Evolutionary conservation across 2,888 invertebrate species (phyloP).

Genomic region (Nemotelus pantherinus): DNA sequence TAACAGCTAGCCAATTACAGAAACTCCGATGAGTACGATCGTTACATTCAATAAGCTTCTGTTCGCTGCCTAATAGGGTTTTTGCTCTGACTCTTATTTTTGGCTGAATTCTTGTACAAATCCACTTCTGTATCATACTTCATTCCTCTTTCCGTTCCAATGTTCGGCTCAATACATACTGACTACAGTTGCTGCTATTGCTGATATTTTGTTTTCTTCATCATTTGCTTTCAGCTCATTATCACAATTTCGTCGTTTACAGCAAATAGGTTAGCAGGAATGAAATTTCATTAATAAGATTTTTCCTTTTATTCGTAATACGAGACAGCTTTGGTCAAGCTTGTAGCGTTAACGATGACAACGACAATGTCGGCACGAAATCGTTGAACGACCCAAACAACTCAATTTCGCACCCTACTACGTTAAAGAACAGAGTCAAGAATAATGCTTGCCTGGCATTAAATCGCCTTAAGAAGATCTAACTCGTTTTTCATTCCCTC

Average conservation of each 20-base stretch:
- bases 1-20: conserved; percentile 20
- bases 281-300: conserved; percentile 41
- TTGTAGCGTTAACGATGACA: neutral
- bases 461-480: neutral
- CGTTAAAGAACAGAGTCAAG: neutral
- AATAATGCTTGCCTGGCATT: neutral
- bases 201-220: conserved; percentile 37
- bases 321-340: neutral
- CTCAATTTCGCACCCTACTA: neutral
- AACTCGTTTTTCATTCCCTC: conserved; percentile 9
- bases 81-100: neutral
- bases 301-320: neutral
- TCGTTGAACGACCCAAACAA: neutral
- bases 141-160: neutral
- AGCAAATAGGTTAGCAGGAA: conserved; percentile 33
- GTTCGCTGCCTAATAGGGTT: conserved; percentile 16
- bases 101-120: neutral
- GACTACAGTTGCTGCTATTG: neutral
- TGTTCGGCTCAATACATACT: neutral
- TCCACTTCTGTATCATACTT: neutral
- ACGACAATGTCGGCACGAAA: neutral
- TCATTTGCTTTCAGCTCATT: conserved; percentile 40
- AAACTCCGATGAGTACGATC: conserved; percentile 4
- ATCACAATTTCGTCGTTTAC: conserved; percentile 41
- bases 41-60: conserved; percentile 39